Conservation (phyloP, 2,888 invertebrate genomes). For the Amblyjoppa fuscipennis region DNA sequence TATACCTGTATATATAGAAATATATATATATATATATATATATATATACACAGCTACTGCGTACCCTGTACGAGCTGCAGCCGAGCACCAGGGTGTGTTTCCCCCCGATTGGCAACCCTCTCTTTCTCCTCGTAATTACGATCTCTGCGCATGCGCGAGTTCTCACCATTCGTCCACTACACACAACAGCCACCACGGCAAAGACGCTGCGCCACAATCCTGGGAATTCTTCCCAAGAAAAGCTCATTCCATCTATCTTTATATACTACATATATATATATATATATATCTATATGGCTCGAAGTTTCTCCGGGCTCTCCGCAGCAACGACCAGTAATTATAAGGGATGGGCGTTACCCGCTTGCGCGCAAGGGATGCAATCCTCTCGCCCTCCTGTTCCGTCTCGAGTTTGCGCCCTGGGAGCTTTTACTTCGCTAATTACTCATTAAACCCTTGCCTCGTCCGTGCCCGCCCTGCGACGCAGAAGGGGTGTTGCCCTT, state of each 20-base stretch:
- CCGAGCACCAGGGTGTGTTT: conserved; percentile 71
- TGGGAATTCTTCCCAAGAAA: conserved; percentile 12
- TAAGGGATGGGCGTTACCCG: conserved; percentile 76
- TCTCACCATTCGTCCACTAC: conserved; percentile 69
- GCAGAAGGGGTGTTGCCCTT: conserved; percentile 34
- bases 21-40: background rate
- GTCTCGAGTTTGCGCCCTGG: conserved; percentile 67
- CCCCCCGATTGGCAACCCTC: conserved; percentile 80
- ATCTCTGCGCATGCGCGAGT: conserved; percentile 79
- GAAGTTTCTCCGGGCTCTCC: conserved; percentile 43
- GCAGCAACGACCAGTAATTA: conserved; percentile 78
- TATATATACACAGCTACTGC: conserved; percentile 7
- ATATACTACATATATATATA: background rate
- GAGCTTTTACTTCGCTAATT: conserved; percentile 72
- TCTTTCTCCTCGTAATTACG: conserved; percentile 79
- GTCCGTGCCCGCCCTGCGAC: conserved; percentile 68
- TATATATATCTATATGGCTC: conserved; percentile 4
- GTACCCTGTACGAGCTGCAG: conserved; percentile 13
- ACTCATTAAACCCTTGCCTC: conserved; percentile 76
- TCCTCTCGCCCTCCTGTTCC: conserved; percentile 11
- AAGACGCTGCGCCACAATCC: conserved; percentile 33
- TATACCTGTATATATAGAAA: conserved; percentile 1
- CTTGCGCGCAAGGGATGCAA: conserved; percentile 44
- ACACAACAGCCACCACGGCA: background rate
- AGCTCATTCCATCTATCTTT: conserved; percentile 2